A percentile compares a stretch with the other conserved stretches of the same genome.
Evolutionary conservation across 2,888 invertebrate species (phyloP).

Genomic region (Trileptium ribeirensis): DNA sequence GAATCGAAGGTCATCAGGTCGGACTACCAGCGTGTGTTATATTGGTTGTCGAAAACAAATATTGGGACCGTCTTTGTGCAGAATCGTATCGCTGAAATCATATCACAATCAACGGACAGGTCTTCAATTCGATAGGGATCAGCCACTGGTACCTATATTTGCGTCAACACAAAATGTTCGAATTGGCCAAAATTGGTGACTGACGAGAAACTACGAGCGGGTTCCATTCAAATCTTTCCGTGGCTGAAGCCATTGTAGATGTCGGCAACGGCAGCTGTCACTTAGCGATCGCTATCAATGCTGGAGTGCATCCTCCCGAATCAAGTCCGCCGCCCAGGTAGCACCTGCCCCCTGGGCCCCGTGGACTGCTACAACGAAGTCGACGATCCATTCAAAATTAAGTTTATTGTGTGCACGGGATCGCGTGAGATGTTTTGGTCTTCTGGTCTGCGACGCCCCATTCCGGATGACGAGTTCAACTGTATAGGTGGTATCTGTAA

Average conservation of each 20-base stretch:
- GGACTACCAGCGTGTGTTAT: slow-evolving; percentile 34
- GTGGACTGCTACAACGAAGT: background rate
- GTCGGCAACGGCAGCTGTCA: background rate
- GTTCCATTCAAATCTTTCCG: background rate
- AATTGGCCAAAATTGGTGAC: background rate
- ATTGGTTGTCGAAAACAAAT: slow-evolving; percentile 32
- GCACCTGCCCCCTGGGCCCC: background rate
- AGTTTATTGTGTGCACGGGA: background rate
- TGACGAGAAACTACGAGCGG: background rate
- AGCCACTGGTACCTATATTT: background rate
- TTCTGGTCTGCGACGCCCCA: background rate
- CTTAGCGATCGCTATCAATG: background rate
- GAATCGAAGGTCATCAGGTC: slow-evolving; percentile 29
- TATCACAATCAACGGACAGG: background rate
- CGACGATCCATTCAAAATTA: background rate
- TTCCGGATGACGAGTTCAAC: background rate
- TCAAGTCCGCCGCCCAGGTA: background rate
- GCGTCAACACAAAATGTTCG: background rate
- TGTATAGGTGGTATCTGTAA: background rate
- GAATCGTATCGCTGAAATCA: background rate
- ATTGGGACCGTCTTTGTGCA: background rate
- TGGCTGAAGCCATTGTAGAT: background rate
- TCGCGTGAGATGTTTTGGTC: background rate
- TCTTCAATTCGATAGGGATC: background rate
- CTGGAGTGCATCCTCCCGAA: background rate